Evolutionary conservation across 2,797 vertebrate species (phyloP).

Genomic region (Alfaro cultratus): DNA sequence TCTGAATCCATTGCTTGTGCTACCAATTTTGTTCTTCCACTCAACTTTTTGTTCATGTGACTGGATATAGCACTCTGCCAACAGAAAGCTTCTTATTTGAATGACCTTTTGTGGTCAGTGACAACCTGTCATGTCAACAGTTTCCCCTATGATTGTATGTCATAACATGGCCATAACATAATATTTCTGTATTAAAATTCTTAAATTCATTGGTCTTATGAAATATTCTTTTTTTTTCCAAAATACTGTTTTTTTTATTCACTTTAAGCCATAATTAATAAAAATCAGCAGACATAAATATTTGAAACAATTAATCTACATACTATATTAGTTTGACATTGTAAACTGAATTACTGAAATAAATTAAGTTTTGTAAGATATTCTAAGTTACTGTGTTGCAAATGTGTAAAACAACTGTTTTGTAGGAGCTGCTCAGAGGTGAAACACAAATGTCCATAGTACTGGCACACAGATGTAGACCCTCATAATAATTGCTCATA

Average conservation of each 20-base stretch:
- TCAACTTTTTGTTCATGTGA: not conserved
- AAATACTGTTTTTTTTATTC: not conserved
- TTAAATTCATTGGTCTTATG: not conserved
- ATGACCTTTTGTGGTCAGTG: not conserved
- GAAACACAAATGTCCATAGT: constrained; percentile 7
- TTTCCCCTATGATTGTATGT: not conserved
- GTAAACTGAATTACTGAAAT: not conserved
- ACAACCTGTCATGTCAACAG: not conserved
- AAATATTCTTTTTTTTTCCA: not conserved
- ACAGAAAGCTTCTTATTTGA: not conserved
- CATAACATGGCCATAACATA: not conserved
- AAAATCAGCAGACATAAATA: not conserved
- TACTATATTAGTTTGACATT: not conserved
- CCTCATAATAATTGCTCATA: constrained; percentile 15
- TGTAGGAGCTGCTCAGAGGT: constrained; percentile 11
- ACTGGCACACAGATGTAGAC: constrained; percentile 25
- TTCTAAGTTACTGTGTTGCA: not conserved
- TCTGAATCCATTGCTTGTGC: not conserved
- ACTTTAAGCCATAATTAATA: not conserved
- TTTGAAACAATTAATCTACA: not conserved
- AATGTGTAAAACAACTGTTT: not conserved
- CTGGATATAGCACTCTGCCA: not conserved
- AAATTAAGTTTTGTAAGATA: not conserved
- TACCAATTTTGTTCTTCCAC: not conserved
- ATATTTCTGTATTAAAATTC: not conserved